phyloP scores from a whole-genome alignment of 64 coral and sea anemone genomes.

The Pocillopora damicornis region DNA sequence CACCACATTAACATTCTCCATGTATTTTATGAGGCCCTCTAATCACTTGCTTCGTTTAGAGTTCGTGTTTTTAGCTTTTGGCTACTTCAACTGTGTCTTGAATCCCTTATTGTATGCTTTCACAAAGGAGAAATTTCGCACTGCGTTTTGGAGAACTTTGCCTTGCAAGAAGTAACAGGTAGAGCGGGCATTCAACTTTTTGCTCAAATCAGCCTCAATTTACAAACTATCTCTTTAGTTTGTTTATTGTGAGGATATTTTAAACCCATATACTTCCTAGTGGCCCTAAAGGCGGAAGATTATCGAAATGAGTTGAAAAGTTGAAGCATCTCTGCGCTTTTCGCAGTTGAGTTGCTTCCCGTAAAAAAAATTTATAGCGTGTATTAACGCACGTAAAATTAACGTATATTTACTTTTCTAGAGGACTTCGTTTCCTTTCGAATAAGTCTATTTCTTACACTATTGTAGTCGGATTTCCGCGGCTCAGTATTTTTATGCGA shows the following conservation, averaged over 20 bases:
- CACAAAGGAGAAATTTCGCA: conserved; percentile 84
- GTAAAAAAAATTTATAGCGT: neutral
- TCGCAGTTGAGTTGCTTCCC: neutral
- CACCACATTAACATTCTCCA: conserved; percentile 63
- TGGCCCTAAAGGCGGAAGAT: neutral
- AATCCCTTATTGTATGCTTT: conserved; percentile 85
- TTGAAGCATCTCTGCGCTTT: neutral
- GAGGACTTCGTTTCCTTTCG: neutral
- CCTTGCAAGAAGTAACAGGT: conserved; percentile 15
- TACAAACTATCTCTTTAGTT: neutral
- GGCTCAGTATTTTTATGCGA: neutral
- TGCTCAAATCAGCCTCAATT: neutral
- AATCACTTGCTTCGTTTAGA: conserved; percentile 43
- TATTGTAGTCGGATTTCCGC: neutral
- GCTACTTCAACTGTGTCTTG: conserved; percentile 79
- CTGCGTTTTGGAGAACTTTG: conserved; percentile 70
- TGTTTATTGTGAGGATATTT: neutral
- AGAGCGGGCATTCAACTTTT: neutral
- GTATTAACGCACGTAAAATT: neutral
- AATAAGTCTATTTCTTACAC: neutral
- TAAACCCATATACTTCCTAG: neutral
- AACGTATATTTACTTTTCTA: conserved; percentile 15
- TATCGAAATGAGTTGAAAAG: neutral
- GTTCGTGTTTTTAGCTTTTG: conserved; percentile 62
- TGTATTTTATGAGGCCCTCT: conserved; percentile 47